Base-by-base conservation (phyloP, 1,140 invertebrate species). In the Drosophila sulfurigaster region DNA sequence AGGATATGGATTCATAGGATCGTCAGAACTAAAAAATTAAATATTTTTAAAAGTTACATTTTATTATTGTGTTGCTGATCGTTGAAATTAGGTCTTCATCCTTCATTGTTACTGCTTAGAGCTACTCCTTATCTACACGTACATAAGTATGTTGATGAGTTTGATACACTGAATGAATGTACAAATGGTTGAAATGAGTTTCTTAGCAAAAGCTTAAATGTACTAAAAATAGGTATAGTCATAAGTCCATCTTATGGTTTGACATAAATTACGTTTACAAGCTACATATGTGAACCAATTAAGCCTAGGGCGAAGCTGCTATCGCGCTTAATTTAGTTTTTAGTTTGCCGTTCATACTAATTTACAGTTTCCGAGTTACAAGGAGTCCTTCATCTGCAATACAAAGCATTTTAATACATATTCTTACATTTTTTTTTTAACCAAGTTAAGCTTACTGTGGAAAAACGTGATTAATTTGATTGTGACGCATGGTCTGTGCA, bases 241-340 rank as follows among this genome's bases (percentile, higher is more conserved):
- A 41, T 32, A 65, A 58, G 56, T 75, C 75, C 82, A 87, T 86
- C 72, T 73, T 5, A 86, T 87, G 83, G 72, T 49, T 66, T 30
- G 20, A 41, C 32, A 32, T 65, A 73, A 52, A 52, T 66, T 45
- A 52, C 30, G n/a, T 58, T 67, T 82, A 82, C 30, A 16, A 52
- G 25, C 74, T 75, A 78, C 20, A 25, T 25, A 25, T 35, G 13
- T 64, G 59, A 75, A 52, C 49, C 13, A 6, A 13, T 45, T 46
- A 54, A 60, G 10, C 25, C 13, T 59, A 64, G 49, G 30, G 51
- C 43, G 20, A 58, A n/a, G 30, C 46, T 25, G 6, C 10, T 15
- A 13, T 13, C 11, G 4, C 49, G 16, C 11, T 38, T 48, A 32
- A 3, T 20, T 11, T 32, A 32, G 20, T 25, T 62, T 45, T 52